Conservation (phyloP, 2,888 invertebrate species). For the Stegophylla sp. region DNA sequence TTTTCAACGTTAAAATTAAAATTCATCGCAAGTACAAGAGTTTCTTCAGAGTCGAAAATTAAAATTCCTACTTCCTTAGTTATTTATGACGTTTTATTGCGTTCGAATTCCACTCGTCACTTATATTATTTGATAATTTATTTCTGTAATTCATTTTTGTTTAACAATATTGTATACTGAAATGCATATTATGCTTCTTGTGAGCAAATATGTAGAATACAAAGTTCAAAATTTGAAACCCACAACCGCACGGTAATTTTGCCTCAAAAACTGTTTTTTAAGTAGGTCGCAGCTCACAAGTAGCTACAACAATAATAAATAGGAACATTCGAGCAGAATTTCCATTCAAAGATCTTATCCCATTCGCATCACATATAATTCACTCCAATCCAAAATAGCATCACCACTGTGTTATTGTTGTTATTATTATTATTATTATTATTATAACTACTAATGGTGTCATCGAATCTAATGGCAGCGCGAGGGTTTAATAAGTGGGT, state of each 20-base stretch:
- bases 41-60: no score
- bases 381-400: neutral
- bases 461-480: no score
- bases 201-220: neutral
- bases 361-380: neutral
- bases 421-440: no score
- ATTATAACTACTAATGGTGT: no score
- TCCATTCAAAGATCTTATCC: neutral
- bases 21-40: no score
- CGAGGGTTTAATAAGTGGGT: no score
- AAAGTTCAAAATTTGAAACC: neutral
- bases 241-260: neutral
- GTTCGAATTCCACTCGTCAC: neutral
- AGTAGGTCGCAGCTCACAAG: no score
- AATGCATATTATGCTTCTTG: neutral
- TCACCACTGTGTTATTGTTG: no score
- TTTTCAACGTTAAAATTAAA: no score
- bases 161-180: neutral
- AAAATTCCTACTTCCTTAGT: no score
- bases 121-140: no score
- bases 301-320: neutral
- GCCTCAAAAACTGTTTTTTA: neutral
- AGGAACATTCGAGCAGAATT: neutral
- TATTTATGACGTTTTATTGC: neutral
- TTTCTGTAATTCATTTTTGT: neutral